A percentile compares a stretch with the other conserved stretches of the same genome.
phyloP scores from a whole-genome alignment of 2,113 vertebrate species.

The Egretta garzetta region DNA sequence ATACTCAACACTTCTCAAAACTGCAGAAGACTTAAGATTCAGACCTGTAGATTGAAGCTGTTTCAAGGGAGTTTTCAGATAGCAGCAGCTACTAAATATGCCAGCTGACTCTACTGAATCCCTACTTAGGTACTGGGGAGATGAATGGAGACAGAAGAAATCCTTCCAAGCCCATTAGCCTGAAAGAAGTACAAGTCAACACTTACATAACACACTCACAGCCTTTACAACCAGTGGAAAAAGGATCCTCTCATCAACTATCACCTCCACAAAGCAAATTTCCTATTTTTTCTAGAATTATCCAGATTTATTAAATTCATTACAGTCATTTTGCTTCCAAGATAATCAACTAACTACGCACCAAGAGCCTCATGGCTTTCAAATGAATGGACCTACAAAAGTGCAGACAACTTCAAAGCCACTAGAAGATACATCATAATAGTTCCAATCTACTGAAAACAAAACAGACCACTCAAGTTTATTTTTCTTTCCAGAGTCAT shows the following conservation, averaged over 20 bases:
- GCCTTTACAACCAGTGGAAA: neutral
- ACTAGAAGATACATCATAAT: neutral
- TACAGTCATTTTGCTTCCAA: neutral
- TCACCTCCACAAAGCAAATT: neutral
- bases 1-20: neutral
- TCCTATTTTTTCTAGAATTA: neutral
- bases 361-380: neutral
- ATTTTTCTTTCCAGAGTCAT: neutral
- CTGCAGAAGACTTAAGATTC: neutral
- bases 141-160: neutral
- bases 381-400: neutral
- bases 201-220: neutral
- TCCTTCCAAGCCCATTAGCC: neutral
- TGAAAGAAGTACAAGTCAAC: neutral
- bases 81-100: neutral
- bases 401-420: rapidly evolving
- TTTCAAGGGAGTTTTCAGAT: neutral
- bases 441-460: neutral
- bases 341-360: neutral
- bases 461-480: neutral
- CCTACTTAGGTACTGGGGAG: neutral
- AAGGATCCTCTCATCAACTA: neutral
- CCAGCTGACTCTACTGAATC: neutral
- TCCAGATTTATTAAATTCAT: neutral
- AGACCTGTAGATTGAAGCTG: neutral